A percentile compares a stretch with the other conserved stretches of the same genome.
These are phyloP conservation scores for Agrypnus murinus DNA, from an alignment of 2,888 invertebrate genomes.

Conservation along the genomic window DNA sequence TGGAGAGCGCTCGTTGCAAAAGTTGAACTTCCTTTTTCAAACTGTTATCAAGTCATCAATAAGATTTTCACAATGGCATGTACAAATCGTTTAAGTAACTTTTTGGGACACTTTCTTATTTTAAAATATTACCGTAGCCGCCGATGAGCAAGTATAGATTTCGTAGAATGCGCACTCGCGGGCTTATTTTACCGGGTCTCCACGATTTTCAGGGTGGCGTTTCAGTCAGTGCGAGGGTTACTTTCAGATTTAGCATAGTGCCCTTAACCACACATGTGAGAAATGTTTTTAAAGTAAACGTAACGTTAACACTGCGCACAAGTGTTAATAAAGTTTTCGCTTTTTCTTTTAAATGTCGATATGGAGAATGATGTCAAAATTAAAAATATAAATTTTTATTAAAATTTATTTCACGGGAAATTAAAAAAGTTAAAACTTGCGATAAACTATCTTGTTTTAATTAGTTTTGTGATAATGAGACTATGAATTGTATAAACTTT, in stretches of 20 bases:
- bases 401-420: neutral
- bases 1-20: constrained; percentile 13
- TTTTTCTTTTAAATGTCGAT: constrained; percentile 31
- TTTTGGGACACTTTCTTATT: constrained; percentile 54
- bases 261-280: constrained; percentile 49
- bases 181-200: constrained; percentile 57
- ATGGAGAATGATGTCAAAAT: constrained; percentile 45
- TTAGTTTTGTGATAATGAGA: constrained; percentile 21
- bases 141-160: constrained; percentile 59
- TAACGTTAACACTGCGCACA: constrained; percentile 42
- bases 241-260: constrained; percentile 56
- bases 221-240: constrained; percentile 57
- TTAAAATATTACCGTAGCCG: constrained; percentile 52
- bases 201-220: constrained; percentile 60
- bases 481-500: constrained; percentile 32
- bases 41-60: constrained; percentile 40
- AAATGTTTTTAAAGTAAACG: constrained; percentile 56
- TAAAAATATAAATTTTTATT: constrained; percentile 19
- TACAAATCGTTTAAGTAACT: constrained; percentile 49
- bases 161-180: constrained; percentile 57
- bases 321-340: constrained; percentile 31
- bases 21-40: constrained; percentile 26
- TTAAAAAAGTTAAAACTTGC: constrained; percentile 11
- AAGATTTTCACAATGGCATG: constrained; percentile 45
- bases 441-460: constrained; percentile 8